A percentile compares a stretch with the other conserved stretches of the same genome.
These are phyloP conservation scores for Eulemur macaco DNA, from an alignment of 2,113 vertebrate species.

Conservation along the genomic window DNA sequence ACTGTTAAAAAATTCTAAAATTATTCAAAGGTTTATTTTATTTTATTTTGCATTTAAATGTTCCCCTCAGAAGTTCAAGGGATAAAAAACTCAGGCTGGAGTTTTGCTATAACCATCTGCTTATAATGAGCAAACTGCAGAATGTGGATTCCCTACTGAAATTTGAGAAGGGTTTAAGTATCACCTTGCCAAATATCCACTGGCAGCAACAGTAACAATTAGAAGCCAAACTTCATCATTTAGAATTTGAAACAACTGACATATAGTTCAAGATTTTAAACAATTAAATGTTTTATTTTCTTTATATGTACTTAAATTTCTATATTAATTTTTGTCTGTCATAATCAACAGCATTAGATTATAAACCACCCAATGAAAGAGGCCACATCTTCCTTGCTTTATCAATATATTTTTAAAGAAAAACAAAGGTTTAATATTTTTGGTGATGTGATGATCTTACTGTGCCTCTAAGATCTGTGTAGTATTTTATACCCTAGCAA, in stretches of 20 bases:
- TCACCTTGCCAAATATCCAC: not conserved
- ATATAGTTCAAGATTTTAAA: not conserved
- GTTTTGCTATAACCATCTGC: not conserved
- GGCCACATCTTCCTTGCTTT: not conserved
- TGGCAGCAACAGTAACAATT: not conserved
- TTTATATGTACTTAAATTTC: not conserved
- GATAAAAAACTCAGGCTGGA: not conserved
- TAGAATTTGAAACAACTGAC: not conserved
- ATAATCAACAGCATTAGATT: not conserved
- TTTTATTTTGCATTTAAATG: not conserved
- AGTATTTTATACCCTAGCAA: not conserved
- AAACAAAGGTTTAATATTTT: conserved; percentile 6
- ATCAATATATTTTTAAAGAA: not conserved
- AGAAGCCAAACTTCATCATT: not conserved
- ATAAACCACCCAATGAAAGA: not conserved
- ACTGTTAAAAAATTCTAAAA: not conserved
- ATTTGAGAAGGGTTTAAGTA: not conserved
- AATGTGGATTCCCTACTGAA: not conserved
- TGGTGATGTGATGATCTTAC: not conserved
- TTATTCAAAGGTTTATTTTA: conserved; percentile 33
- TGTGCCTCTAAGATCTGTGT: not conserved
- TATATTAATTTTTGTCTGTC: not conserved
- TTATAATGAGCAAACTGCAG: not conserved
- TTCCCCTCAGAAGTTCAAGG: not conserved
- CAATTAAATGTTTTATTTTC: not conserved